These are phyloP conservation scores for Actinemys pallida DNA, from an alignment of 2,113 vertebrate species.

Conservation along the genomic window DNA sequence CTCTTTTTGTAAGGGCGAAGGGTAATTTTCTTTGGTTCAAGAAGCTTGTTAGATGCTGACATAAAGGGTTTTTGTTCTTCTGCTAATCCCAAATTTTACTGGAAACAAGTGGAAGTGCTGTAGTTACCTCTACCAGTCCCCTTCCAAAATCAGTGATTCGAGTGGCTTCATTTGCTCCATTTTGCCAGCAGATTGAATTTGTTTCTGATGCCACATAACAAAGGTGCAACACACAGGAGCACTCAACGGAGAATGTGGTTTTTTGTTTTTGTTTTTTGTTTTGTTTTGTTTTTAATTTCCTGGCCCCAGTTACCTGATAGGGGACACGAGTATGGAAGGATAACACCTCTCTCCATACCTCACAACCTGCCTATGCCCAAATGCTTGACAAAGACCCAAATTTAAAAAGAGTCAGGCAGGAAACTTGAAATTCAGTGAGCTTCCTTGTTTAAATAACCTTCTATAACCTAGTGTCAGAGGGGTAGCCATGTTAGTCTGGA, in stretches of 20 bases:
- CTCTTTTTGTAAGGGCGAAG: neutral
- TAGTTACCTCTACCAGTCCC: neutral
- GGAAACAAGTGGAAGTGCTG: no score
- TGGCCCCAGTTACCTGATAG: neutral
- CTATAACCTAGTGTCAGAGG: neutral
- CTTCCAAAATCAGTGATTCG: neutral
- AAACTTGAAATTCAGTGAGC: neutral
- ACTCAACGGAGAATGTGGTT: neutral
- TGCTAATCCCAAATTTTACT: neutral
- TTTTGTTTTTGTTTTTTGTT: neutral
- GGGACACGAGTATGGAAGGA: neutral
- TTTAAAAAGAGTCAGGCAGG: neutral
- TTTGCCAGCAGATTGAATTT: neutral
- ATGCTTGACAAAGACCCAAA: slow-evolving; percentile 6
- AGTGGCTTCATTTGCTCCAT: neutral
- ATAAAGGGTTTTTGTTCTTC: neutral
- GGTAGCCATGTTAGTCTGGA: no score
- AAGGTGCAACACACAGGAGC: neutral
- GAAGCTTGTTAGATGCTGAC: neutral
- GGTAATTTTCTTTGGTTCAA: neutral
- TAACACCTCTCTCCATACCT: neutral
- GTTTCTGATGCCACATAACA: neutral
- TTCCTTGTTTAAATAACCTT: neutral
- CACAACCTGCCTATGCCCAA: neutral
- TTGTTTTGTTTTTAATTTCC: neutral